Evolutionary conservation across 1,140 invertebrate genomes (phyloP), one percentile per base, ranked within the genome.

Genomic region (Rhyzopertha dominica): DNA sequence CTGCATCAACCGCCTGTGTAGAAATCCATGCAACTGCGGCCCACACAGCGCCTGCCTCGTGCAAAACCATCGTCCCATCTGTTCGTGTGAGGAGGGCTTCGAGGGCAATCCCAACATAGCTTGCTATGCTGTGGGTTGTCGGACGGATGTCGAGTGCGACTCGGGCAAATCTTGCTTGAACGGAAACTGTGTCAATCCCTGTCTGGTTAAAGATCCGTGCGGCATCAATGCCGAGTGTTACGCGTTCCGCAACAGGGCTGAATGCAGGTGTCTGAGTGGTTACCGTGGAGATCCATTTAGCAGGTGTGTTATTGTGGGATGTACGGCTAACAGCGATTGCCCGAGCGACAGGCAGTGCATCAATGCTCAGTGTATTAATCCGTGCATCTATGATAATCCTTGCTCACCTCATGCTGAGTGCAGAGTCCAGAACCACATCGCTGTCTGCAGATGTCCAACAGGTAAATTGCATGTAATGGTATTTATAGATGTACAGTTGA

Each of bases 1-100:
- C 0, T 95, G 90, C 58, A 77, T 91, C 22, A 89, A 91, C 56
- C 73, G 87, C 58, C 78, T 86, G 43, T 95, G 91, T 59, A 75
- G 85, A 43, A 85, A 89, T 51, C 88, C 89, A 3, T 94, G 90
- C 59, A 84, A 85, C 59, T 94, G 90, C 62, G 91, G 90, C 16
- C 75, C 77, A 18, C 87, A 93, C 60, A 84, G 89, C 4, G 77
- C 84, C 46, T 95, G 91, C 55, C 77, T 81, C 22, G 81, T 92
- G 0, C 77, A 78, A 45, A 83, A 90, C 51, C 90, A 94, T 54
- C 79, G 86, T 22, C 85, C 90, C 1, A 80, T 90, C 3, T 95
- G 90, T 62, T 84, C 84, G 2, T 94, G 90, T 60, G 73, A 80
- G 48, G 75, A 83, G 53, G 87, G 86, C 10, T 89, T 77, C 61